Percentiles rank a stretch among this genome's conserved stretches.
Conservation (phyloP, 1,140 invertebrate species). For the Sogatella furcifera region DNA sequence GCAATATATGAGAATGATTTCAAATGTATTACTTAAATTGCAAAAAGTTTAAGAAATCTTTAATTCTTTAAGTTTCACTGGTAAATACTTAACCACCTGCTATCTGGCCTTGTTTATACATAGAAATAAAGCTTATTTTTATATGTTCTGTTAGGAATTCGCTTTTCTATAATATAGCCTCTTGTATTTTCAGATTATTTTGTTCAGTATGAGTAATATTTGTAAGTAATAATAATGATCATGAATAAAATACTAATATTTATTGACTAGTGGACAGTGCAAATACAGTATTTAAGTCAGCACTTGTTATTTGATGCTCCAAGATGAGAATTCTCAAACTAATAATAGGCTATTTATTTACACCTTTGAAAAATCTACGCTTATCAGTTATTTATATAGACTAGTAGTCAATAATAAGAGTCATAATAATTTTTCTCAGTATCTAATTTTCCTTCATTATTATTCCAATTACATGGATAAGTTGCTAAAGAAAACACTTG, state of each 20-base stretch:
- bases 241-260: background rate
- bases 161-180: background rate
- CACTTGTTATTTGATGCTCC: background rate
- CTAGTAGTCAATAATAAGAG: background rate
- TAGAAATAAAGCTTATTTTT: background rate
- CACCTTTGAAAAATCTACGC: background rate
- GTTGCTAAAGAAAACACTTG: background rate
- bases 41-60: too few species aligned
- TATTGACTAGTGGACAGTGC: constrained; percentile 1
- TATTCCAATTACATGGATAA: background rate
- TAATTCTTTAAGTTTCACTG: too few species aligned
- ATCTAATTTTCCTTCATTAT: background rate
- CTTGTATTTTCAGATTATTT: background rate
- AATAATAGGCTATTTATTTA: background rate
- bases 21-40: too few species aligned
- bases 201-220: background rate
- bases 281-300: background rate
- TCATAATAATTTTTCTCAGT: background rate
- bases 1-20: too few species aligned
- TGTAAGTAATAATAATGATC: background rate
- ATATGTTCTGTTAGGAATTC: background rate
- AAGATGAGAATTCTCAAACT: background rate
- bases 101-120: background rate
- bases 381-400: background rate
- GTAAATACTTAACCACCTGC: background rate